Percentiles rank a stretch among this genome's conserved stretches.
These are phyloP conservation scores for Semibalanus balanoides DNA, from an alignment of 1,140 invertebrate species.

Conservation along the genomic window DNA sequence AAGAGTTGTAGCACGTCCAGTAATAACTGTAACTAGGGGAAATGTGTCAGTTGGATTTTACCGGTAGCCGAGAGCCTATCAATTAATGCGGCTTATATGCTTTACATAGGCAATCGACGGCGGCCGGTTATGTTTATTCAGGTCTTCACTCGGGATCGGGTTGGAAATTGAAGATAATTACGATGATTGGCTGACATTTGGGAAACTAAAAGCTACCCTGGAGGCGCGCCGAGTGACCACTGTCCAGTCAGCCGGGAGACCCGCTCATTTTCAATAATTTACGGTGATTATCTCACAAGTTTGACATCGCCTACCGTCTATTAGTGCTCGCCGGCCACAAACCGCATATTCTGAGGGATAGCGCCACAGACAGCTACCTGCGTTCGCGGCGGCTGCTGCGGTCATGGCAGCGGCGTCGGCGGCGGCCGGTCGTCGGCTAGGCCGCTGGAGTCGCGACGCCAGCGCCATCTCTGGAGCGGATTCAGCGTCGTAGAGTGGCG, in stretches of 20 bases:
- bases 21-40: neutral
- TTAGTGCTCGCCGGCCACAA: neutral
- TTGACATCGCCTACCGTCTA: neutral
- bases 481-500: neutral
- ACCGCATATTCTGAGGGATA: neutral
- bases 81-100: neutral
- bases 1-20: neutral
- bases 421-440: too few species aligned
- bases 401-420: too few species aligned
- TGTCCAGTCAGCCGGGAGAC: neutral
- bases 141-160: neutral
- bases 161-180: neutral
- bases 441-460: too few species aligned
- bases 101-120: neutral
- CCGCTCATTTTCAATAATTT: neutral
- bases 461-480: neutral
- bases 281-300: neutral
- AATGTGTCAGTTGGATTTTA: neutral
- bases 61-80: neutral
- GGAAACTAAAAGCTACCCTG: neutral
- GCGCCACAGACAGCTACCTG: neutral
- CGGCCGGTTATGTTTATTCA: neutral
- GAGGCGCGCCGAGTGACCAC: neutral
- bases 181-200: neutral
- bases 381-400: neutral